Evolutionary conservation across 1,140 invertebrate species (phyloP).

Genomic region (Battus philenor): DNA sequence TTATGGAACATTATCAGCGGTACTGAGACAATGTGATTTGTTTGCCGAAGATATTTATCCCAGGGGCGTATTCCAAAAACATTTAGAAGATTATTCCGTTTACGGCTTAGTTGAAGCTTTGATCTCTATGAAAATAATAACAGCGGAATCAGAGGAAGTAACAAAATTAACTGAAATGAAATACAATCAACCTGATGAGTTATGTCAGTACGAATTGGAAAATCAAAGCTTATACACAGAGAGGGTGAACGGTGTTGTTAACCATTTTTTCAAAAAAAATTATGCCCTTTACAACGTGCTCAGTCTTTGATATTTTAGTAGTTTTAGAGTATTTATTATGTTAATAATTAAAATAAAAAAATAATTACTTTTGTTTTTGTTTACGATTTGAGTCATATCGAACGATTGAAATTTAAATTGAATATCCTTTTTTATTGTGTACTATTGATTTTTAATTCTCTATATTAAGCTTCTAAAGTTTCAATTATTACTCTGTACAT

Average conservation of each 20-base stretch:
- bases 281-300: conserved; percentile 40
- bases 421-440: too few species aligned
- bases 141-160: conserved; percentile 43
- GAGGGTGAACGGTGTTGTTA: conserved; percentile 49
- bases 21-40: conserved; percentile 52
- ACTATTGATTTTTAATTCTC: too few species aligned
- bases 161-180: conserved; percentile 51
- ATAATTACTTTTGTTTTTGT: too few species aligned
- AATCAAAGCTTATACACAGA: conserved; percentile 34
- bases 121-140: conserved; percentile 61
- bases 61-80: conserved; percentile 48
- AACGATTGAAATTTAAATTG: too few species aligned
- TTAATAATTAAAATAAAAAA: too few species aligned
- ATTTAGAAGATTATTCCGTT: conserved; percentile 46
- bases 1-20: conserved; percentile 67
- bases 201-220: conserved; percentile 26
- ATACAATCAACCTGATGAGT: conserved; percentile 29
- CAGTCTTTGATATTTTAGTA: not conserved
- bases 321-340: too few species aligned
- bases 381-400: too few species aligned
- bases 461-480: too few species aligned
- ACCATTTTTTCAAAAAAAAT: conserved; percentile 42
- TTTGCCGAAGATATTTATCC: conserved; percentile 68
- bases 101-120: conserved; percentile 54
- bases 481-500: too few species aligned